A percentile compares a stretch with the other conserved stretches of the same genome.
Evolutionary conservation across 53 echinoderm and acorn worm species (phyloP).

Genomic region (Henricia sp.): DNA sequence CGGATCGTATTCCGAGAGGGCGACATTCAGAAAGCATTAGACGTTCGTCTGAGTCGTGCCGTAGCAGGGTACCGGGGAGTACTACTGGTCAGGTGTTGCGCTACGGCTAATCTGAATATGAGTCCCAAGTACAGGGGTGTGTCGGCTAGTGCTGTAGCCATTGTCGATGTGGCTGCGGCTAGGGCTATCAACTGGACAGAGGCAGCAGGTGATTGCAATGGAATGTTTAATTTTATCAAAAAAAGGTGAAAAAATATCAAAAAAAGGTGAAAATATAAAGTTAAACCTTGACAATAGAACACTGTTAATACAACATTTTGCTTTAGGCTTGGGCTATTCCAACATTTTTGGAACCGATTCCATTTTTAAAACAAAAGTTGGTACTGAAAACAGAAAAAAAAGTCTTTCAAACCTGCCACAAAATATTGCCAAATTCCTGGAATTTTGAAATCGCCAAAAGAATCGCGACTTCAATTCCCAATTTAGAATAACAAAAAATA

Average conservation of each 20-base stretch:
- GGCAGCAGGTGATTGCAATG: conserved; percentile 60
- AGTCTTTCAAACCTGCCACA: neutral
- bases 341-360: no score
- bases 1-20: conserved; percentile 72
- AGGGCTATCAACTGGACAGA: conserved; percentile 63
- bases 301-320: no score
- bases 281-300: no score
- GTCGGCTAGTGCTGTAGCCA: conserved; percentile 63
- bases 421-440: no score
- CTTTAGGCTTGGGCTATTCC: no score
- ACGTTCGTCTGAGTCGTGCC: conserved; percentile 40
- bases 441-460: no score
- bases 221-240: neutral
- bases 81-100: conserved; percentile 82
- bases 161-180: conserved; percentile 55
- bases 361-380: no score
- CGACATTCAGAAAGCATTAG: conserved; percentile 69
- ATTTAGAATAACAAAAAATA: no score
- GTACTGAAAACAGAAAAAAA: neutral
- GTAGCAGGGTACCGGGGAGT: conserved; percentile 55
- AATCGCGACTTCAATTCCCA: no score
- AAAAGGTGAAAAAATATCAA: no score
- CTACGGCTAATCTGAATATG: conserved; percentile 73
- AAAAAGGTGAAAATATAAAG: no score
- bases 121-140: conserved; percentile 77